phyloP scores from a whole-genome alignment of 2,888 invertebrate genomes.

The Reticulitermes lucifugus region DNA sequence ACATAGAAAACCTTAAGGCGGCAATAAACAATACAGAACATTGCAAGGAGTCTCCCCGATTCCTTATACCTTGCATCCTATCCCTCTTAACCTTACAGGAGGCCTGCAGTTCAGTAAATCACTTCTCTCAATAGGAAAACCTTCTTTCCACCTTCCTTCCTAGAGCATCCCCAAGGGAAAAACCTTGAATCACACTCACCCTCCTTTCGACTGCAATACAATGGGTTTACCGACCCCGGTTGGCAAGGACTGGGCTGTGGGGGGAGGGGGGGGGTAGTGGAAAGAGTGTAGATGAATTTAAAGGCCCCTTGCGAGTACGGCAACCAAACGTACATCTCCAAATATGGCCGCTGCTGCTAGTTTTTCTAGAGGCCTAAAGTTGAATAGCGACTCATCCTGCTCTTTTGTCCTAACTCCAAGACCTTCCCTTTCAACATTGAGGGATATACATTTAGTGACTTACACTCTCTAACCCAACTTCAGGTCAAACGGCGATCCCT shows the following conservation, averaged over 20 bases:
- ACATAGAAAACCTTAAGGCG: not conserved
- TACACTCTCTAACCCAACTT: not conserved
- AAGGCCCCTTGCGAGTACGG: slow-evolving; percentile 30
- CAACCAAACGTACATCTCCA: slow-evolving; percentile 30
- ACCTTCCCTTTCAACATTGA: slow-evolving; percentile 14
- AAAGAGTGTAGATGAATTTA: slow-evolving; percentile 28
- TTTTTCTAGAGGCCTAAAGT: not conserved
- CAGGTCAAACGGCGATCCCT: not conserved
- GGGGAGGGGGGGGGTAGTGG: not conserved
- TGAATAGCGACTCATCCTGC: slow-evolving; percentile 23
- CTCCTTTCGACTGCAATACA: slow-evolving; percentile 22
- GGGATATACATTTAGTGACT: not conserved
- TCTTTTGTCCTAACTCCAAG: not conserved
- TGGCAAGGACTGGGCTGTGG: too few relatives aligned
- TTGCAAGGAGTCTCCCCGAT: slow-evolving; percentile 34
- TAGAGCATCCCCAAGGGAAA: slow-evolving; percentile 36
- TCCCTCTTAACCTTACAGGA: slow-evolving; percentile 3
- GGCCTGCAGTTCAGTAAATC: slow-evolving; percentile 47
- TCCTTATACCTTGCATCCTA: slow-evolving; percentile 38
- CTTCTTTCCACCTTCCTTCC: slow-evolving; percentile 23
- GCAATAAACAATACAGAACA: slow-evolving; percentile 50
- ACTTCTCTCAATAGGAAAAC: slow-evolving; percentile 48
- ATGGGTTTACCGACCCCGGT: not conserved
- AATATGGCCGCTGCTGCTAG: slow-evolving; percentile 34
- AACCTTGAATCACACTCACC: slow-evolving; percentile 31